Percentiles rank a stretch among this genome's conserved stretches.
Conservation (phyloP, 2,888 invertebrate species). For the Synanthedon myopaeformis region DNA sequence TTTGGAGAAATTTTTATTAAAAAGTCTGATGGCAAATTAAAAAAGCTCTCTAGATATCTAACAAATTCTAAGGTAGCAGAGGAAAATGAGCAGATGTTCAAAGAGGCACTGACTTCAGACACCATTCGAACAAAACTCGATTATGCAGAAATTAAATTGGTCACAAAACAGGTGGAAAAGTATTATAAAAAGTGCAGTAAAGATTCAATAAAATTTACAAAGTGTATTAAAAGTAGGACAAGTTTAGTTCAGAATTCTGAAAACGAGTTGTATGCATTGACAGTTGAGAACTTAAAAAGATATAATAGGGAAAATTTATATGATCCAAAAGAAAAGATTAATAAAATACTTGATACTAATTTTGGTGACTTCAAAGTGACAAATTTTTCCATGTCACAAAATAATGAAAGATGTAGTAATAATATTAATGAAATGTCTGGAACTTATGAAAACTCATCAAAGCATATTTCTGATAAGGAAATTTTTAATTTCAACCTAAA, state of each 20-base stretch:
- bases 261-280: slow-evolving; percentile 18
- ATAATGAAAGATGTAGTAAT: too few species aligned
- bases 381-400: background rate
- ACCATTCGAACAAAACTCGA: slow-evolving; percentile 27
- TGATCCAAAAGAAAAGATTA: slow-evolving; percentile 2
- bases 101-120: slow-evolving; percentile 21
- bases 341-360: slow-evolving; percentile 21
- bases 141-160: slow-evolving; percentile 12
- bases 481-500: too few species aligned
- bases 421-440: too few species aligned
- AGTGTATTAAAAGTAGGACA: slow-evolving; percentile 22
- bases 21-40: slow-evolving; percentile 16
- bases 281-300: slow-evolving; percentile 17
- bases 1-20: slow-evolving; percentile 40
- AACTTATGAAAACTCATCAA: too few species aligned
- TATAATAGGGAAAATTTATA: slow-evolving; percentile 9
- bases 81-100: slow-evolving; percentile 26
- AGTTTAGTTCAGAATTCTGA: slow-evolving; percentile 17
- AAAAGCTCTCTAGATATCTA: slow-evolving; percentile 21
- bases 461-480: too few species aligned
- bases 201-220: slow-evolving; percentile 11
- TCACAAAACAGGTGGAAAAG: slow-evolving; percentile 24
- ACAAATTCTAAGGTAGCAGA: slow-evolving; percentile 24
- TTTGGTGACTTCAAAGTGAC: slow-evolving; percentile 22
- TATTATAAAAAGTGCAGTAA: slow-evolving; percentile 11